Percentiles rank a stretch among this genome's conserved stretches.
phyloP scores from a whole-genome alignment of 2,113 vertebrate genomes.

The Lasiurus borealis region DNA sequence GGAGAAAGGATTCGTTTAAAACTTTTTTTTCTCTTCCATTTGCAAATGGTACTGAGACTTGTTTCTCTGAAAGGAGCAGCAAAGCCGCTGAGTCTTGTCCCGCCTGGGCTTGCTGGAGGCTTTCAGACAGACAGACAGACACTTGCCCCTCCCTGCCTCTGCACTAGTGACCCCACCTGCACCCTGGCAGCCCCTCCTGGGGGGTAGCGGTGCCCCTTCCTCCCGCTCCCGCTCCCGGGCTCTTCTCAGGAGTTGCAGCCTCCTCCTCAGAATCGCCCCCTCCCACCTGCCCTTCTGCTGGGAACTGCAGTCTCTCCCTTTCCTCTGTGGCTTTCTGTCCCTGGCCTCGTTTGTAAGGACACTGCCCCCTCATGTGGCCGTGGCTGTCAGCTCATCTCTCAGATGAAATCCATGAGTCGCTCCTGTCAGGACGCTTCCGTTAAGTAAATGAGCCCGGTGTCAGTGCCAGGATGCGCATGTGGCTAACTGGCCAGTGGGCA shows the following conservation, averaged over 20 bases:
- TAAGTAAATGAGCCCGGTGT: no score
- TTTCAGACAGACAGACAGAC: neutral
- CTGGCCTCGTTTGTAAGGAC: neutral
- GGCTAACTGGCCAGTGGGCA: neutral
- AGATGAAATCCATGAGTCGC: neutral
- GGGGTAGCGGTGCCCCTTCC: no score
- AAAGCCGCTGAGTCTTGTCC: neutral
- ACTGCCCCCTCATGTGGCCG: neutral
- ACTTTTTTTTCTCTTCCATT: neutral
- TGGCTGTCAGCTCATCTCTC: neutral
- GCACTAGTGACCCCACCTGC: neutral
- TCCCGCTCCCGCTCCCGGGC: rapidly evolving
- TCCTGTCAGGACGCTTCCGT: neutral
- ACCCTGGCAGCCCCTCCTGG: neutral
- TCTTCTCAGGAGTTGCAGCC: neutral
- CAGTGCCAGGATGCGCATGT: no score
- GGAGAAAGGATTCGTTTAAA: neutral
- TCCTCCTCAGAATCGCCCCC: neutral
- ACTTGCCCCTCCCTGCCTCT: neutral
- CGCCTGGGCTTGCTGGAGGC: neutral
- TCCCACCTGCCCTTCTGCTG: neutral
- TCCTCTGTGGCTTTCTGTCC: neutral
- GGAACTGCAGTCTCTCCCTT: no score
- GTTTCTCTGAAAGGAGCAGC: neutral
- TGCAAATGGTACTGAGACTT: neutral